Conservation (phyloP, 2,888 invertebrate species). For the Andrena trimmerana region DNA sequence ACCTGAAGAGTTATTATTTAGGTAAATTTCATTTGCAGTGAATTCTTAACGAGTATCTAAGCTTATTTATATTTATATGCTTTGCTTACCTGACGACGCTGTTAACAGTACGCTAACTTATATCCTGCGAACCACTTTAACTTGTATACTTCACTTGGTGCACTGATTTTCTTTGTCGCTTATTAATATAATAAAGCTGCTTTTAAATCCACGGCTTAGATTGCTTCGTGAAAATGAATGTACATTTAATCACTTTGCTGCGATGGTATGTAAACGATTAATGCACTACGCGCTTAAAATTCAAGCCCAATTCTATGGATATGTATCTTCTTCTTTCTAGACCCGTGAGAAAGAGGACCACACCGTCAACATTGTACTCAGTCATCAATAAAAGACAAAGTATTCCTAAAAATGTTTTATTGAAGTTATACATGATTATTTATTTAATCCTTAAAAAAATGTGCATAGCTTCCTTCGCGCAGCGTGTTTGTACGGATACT, state of each 20-base stretch:
- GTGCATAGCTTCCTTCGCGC: constrained; percentile 24
- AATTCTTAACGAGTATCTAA: constrained; percentile 11
- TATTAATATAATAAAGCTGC: constrained; percentile 48
- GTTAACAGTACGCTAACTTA: constrained; percentile 19
- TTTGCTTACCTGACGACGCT: constrained; percentile 35
- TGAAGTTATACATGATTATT: constrained; percentile 63
- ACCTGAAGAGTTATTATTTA: constrained; percentile 83
- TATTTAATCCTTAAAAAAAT: constrained; percentile 37
- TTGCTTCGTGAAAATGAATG: constrained; percentile 33
- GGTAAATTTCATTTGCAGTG: constrained; percentile 79
- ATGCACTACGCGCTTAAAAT: background rate
- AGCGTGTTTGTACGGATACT: constrained; percentile 34
- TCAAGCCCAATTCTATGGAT: constrained; percentile 16
- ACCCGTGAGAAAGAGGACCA: constrained; percentile 54
- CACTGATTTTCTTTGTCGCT: constrained; percentile 39
- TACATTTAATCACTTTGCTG: constrained; percentile 34
- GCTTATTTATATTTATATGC: constrained; percentile 20
- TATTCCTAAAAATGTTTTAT: constrained; percentile 69
- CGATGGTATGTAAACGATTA: constrained; percentile 46
- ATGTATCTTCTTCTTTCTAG: constrained; percentile 60
- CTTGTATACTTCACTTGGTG: constrained; percentile 34
- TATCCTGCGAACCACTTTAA: constrained; percentile 31
- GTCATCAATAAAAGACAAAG: constrained; percentile 61
- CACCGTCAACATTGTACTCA: constrained; percentile 14
- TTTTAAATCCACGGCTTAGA: constrained; percentile 42